Evolutionary conservation across 2,888 invertebrate species (phyloP), one percentile per base, ranked within the genome.

Genomic region (Ischnus inquisitorius): DNA sequence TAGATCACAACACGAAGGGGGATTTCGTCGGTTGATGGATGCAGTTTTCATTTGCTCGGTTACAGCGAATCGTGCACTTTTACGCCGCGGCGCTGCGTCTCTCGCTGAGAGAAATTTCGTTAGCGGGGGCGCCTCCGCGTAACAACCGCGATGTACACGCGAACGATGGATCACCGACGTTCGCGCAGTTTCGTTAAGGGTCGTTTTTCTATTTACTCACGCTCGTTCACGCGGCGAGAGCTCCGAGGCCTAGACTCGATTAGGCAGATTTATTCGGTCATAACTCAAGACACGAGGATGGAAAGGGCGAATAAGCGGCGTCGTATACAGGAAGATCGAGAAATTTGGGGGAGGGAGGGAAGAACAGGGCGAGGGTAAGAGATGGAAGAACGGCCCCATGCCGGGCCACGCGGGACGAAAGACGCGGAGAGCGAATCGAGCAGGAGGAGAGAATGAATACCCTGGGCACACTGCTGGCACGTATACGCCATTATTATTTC

Each of bases 231-330:
- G 34, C 67, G 28, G 25, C 67, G 68, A 48, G 43, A 0, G 43
- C 6, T 5, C 28, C 2, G 51, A 14, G 48, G 10, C 54, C 48
- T 48, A 51, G 48, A 51, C 76, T 79, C 81, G 84, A 84, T 84
- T 79, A 84, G 79, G 84, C 84, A 84, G 81, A 84, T 84, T 84
- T 84, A 84, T 84, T 71, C 79, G 75, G 67, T 79, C 84, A 75
- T 84, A 82, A 84, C 67, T 84, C 84, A 84, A 51, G 67, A 10
- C 51, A 5, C 12, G 67, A 75, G 71, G 65, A 76, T 60, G 75
- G 81, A 82, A 84, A 82, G 75, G 75, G 64, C 65, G 39, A 60
- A 48, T 8, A 2, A 10, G 41, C 62, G 48, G 25, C 51, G 75
- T 67, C 69, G 48, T 43, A 57, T 65, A 25, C 54, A 46, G 62